A percentile compares a stretch with the other conserved stretches of the same genome.
phyloP scores from a whole-genome alignment of 2,888 invertebrate genomes.

The Proisotoma minuta region DNA sequence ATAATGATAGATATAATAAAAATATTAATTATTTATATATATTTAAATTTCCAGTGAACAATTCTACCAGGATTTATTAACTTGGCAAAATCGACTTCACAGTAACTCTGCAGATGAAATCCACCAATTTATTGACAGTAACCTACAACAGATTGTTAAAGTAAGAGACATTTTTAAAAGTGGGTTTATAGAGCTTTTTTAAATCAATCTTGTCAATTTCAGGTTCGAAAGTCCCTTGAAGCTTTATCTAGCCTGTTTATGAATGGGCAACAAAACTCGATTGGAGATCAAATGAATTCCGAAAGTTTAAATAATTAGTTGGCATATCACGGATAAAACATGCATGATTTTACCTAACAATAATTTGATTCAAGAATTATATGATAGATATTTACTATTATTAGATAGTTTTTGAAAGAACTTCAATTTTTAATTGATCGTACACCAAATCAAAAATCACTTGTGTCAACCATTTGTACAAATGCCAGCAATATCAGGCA shows the following conservation, averaged over 20 bases:
- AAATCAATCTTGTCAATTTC: too few species aligned
- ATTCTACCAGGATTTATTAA: constrained; percentile 63
- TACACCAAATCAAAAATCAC: too few species aligned
- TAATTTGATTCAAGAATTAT: too few species aligned
- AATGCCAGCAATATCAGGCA: too few species aligned
- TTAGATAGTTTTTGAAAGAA: too few species aligned
- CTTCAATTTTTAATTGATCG: too few species aligned
- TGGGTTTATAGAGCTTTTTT: constrained; percentile 23
- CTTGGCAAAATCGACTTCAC: constrained; percentile 67
- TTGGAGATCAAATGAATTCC: too few species aligned
- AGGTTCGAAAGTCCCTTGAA: constrained; percentile 77
- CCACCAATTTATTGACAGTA: constrained; percentile 68
- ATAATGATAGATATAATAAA: neutral
- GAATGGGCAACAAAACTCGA: constrained; percentile 30
- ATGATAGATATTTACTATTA: too few species aligned
- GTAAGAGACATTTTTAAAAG: constrained; percentile 53
- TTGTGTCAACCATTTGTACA: too few species aligned
- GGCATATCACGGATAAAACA: too few species aligned
- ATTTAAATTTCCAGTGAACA: constrained; percentile 53
- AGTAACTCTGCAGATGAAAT: constrained; percentile 67
- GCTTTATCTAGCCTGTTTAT: constrained; percentile 64
- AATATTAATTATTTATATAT: neutral
- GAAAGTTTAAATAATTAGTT: too few species aligned
- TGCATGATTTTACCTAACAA: too few species aligned
- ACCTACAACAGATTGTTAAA: constrained; percentile 75